phyloP scores from a whole-genome alignment of 2,888 invertebrate genomes.

The Trachelus iudaicus region DNA sequence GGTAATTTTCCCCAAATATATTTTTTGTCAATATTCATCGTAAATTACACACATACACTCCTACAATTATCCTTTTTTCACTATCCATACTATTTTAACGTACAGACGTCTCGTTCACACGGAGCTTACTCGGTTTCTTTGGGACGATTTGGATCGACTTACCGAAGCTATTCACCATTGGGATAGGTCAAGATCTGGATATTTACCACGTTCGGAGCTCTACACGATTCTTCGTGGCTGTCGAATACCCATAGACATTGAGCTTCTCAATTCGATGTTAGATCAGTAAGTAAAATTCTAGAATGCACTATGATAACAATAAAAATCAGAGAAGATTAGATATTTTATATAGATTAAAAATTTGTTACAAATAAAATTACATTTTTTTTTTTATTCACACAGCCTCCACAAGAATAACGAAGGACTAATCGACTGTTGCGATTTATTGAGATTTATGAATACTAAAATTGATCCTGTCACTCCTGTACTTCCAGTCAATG shows the following conservation, averaged over 20 bases:
- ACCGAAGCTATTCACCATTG: conserved; percentile 71
- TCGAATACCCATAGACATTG: conserved; percentile 75
- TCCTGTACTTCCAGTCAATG: conserved; percentile 67
- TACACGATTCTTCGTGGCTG: conserved; percentile 77
- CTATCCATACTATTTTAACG: not conserved
- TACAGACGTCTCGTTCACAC: conserved; percentile 77
- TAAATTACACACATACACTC: not conserved
- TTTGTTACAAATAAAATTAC: not conserved
- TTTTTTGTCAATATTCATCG: not conserved
- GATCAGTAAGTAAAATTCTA: conserved; percentile 69
- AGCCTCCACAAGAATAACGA: conserved; percentile 75
- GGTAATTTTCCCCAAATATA: conserved; percentile 37
- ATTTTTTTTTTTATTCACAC: conserved; percentile 29
- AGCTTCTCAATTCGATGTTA: conserved; percentile 78
- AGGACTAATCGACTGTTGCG: conserved; percentile 75
- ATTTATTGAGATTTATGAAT: conserved; percentile 79
- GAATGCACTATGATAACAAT: conserved; percentile 12
- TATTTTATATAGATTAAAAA: conserved; percentile 4
- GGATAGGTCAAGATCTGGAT: conserved; percentile 71
- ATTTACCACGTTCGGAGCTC: conserved; percentile 70
- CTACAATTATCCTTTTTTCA: not conserved
- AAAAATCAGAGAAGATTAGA: not conserved
- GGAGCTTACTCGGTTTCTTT: conserved; percentile 77
- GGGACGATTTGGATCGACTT: conserved; percentile 76
- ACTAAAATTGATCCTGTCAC: conserved; percentile 70